Evolutionary conservation across 2,113 vertebrate species (phyloP).

Genomic region (Hipposideros armiger): DNA sequence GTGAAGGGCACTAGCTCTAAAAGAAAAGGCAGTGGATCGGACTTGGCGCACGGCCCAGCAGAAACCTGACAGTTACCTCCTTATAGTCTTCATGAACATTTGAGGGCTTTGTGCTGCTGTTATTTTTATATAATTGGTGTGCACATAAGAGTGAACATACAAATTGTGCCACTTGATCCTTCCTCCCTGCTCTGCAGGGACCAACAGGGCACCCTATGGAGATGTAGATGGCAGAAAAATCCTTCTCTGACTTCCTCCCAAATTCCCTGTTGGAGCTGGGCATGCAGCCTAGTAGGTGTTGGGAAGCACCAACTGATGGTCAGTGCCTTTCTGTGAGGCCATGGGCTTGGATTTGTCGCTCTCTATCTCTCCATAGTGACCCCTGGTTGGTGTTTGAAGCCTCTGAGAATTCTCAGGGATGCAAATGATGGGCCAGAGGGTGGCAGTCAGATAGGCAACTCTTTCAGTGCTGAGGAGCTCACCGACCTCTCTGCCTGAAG

Average conservation of each 20-base stretch:
- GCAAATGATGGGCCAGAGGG: neutral
- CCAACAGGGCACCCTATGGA: conserved; percentile 28
- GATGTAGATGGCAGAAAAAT: conserved; percentile 46
- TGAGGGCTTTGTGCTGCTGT: conserved; percentile 3
- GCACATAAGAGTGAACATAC: conserved; percentile 65
- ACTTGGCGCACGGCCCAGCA: neutral
- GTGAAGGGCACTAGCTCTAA: conserved; percentile 10
- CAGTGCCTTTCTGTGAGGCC: conserved; percentile 31
- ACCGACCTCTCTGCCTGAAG: neutral
- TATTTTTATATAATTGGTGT: conserved; percentile 60
- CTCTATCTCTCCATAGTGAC: neutral
- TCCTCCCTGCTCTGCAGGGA: conserved; percentile 51
- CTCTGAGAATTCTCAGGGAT: conserved; percentile 29
- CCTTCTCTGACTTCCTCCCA: conserved; percentile 37
- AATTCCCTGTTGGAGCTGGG: conserved; percentile 51
- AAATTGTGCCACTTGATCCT: conserved; percentile 65
- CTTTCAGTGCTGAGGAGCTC: neutral
- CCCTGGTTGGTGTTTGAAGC: neutral
- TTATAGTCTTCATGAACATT: neutral
- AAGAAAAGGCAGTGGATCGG: conserved; percentile 19
- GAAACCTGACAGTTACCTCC: conserved; percentile 20
- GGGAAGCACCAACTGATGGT: neutral
- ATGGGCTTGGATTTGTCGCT: neutral
- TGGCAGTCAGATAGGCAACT: neutral
- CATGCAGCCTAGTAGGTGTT: conserved; percentile 27